Evolutionary conservation across 2,888 invertebrate species (phyloP), one percentile per base, ranked within the genome.

Genomic region (Leuctra nigra): DNA sequence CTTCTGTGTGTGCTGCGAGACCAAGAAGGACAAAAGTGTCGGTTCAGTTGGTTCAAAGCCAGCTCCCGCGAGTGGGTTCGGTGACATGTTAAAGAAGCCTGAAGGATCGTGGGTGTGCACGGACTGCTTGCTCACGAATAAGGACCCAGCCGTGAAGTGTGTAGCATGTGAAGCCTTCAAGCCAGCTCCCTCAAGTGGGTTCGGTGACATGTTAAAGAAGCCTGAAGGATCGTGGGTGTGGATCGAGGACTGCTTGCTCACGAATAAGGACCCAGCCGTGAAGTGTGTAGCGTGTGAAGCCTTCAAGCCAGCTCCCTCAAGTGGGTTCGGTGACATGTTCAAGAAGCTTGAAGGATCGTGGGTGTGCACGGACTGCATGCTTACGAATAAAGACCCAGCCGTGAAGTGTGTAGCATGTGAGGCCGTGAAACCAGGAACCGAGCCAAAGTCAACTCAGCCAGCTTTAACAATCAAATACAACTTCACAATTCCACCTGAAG

Each of bases 311-410:
- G 75, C 9, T n/a, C n/a, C n/a, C n/a, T n/a, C n/a, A n/a, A n/a
- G n/a, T n/a, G 58, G 55, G 24, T 64, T 66, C 33, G 61, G 62
- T 9, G 53, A 58, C 22, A 53, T 61, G 13, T 66, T 66, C 52
- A 64, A 67, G 59, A 63, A 63, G 41, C 66, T 73, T 54, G 65
- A 67, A 23, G 72, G 71, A 22, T 73, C 76, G 35, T 84, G 83
- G 84, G 78, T 78, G 59, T 84, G 85, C 66, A 69, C 71, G 13
- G 75, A 75, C 16, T 85, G 84, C 66, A 76, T 81, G 75, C 74
- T 83, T 1, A 72, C 73, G 55, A 85, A 84, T 66, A 71, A 73
- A 48, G 69, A 70, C 16, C n/a, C n/a, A n/a, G 71, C 70, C 20
- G 65, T 61, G 4, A 75, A 74, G 60, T 84, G 83, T 67, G 71